Percentiles rank a stretch among this genome's conserved stretches.
Conservation (phyloP, 2,888 invertebrate genomes). For the Reticulitermes lucifugus region DNA sequence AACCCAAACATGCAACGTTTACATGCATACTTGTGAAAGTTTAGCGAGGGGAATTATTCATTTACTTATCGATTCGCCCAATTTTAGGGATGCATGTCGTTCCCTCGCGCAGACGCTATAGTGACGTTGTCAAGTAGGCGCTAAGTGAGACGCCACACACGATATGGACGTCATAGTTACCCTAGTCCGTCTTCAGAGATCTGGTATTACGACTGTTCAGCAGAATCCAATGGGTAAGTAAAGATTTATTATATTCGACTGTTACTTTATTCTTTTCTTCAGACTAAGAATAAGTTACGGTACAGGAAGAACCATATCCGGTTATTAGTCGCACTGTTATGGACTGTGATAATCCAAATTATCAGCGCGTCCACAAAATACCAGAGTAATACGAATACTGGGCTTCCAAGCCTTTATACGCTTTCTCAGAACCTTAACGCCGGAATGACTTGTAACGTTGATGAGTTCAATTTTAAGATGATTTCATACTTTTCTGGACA, state of each 20-base stretch:
- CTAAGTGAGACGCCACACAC: conserved; percentile 1
- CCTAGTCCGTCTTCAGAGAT: not conserved
- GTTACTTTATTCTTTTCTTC: no score
- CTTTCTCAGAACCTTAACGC: no score
- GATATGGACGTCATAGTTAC: conserved; percentile 13
- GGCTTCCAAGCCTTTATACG: no score
- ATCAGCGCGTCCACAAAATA: no score
- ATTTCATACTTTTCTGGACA: no score
- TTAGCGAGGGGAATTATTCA: not conserved
- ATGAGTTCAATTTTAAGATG: no score
- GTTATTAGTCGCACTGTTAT: no score
- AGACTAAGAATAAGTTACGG: no score
- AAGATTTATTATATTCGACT: not conserved
- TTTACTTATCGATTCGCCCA: conserved; percentile 16
- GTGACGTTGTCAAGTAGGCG: not conserved
- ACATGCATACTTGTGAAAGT: not conserved
- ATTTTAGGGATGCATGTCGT: conserved; percentile 15
- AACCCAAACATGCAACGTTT: not conserved
- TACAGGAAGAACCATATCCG: no score
- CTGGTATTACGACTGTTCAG: not conserved
- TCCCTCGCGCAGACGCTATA: not conserved
- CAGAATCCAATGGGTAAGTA: not conserved
- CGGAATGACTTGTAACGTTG: no score
- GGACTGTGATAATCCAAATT: no score
- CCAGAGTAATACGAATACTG: no score